Base-by-base conservation (phyloP, 2,888 invertebrate species). In the Perithous albicinctus region DNA sequence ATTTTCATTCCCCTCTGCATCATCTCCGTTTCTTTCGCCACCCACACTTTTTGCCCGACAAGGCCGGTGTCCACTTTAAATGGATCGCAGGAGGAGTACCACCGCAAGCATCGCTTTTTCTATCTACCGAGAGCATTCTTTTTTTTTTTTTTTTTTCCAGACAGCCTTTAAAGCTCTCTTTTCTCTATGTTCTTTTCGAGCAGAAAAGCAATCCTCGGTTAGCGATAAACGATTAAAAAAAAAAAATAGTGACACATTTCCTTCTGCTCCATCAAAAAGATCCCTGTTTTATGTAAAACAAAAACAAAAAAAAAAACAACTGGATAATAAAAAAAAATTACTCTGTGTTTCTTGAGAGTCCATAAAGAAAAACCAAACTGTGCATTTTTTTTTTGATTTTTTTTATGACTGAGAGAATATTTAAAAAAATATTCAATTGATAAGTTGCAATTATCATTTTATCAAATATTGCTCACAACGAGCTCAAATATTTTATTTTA, bases 101-200 rank as follows among this genome's bases (percentile, higher is more conserved):
- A 15, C 10, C 29, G 3, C 48, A 12, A 32, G 67, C 48, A 43
- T 63, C 23, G 15, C 18, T 48, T 48, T 18, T 18, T 66, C 5
- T 66, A 20, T 7, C 29, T 48, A 12, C 41, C 18, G 18, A 18
- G 29, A 64, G 43, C 20, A 26, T 23, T 23, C 10, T 43, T 26
- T 26, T 3, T n/a, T n/a, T n/a, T n/a, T 2, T 18, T 48, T 66
- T 20, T 66, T 20, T 32, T 46, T 20, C 32, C 20, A 10, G 10
- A 29, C 48, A 15, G n/a, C 26, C n/a, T 64, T 23, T n/a, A 12
- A 64, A 64, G 43, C 43, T 64, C 26, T 15, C 41, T n/a, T 41
- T 26, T 18, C 3, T 41, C n/a, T 8, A 26, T 46, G 46, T 46
- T 46, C 46, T 18, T 18, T 18, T 3, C 6, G 8, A 5, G 15